Conservation (phyloP, 2,888 invertebrate species). For the Ichneumon xanthorius region DNA sequence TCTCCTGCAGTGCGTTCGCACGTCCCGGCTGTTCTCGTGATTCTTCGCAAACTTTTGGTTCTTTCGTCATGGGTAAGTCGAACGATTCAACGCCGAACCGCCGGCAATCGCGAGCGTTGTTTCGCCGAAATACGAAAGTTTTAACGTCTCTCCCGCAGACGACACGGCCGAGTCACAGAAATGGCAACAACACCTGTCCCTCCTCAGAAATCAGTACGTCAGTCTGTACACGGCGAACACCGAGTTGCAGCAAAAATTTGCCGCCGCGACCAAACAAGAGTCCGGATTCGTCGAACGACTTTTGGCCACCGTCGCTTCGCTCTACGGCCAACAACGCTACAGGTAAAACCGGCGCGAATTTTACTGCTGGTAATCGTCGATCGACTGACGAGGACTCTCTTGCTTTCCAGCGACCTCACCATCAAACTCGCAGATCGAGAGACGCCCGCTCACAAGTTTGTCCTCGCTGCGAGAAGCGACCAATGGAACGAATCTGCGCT, state of each 20-base stretch:
- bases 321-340: constrained; percentile 92
- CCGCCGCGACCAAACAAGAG: constrained; percentile 90
- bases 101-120: background rate
- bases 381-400: background rate
- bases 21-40: constrained; percentile 48
- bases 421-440: constrained; percentile 90
- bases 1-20: constrained; percentile 42
- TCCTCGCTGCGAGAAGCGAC: constrained; percentile 94
- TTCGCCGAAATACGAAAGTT: background rate
- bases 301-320: constrained; percentile 92
- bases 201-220: constrained; percentile 96
- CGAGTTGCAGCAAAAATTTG: constrained; percentile 94
- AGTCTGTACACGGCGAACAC: constrained; percentile 93
- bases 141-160: constrained; percentile 71
- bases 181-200: constrained; percentile 92
- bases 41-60: constrained; percentile 27
- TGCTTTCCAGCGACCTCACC: constrained; percentile 89
- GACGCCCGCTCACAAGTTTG: constrained; percentile 95
- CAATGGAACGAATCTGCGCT: constrained; percentile 93
- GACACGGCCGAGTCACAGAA: constrained; percentile 81
- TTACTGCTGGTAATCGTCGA: too few relatives aligned
- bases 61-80: constrained; percentile 62
- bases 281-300: constrained; percentile 95
- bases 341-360: constrained; percentile 82
- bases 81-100: too few relatives aligned